Conservation (phyloP, 2,113 vertebrate genomes). For the Cepphus grylle region DNA sequence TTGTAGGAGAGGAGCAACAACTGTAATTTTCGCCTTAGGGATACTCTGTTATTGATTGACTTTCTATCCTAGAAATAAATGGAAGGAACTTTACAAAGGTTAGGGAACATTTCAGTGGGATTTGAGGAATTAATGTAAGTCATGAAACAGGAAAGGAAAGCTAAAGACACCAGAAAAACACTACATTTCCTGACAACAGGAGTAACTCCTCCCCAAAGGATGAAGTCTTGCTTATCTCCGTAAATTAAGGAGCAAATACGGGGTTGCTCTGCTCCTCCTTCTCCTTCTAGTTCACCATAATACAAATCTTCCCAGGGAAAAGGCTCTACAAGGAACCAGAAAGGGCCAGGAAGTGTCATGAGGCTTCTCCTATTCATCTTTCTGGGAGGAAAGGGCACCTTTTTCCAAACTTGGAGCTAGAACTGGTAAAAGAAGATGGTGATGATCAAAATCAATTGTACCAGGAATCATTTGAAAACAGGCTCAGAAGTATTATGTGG, state of each 20-base stretch:
- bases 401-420: slow-evolving; percentile 68
- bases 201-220: slow-evolving; percentile 21
- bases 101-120: neutral
- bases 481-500: slow-evolving; percentile 66
- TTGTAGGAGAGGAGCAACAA: neutral
- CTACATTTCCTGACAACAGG: neutral
- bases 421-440: slow-evolving; percentile 63
- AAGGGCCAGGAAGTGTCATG: slow-evolving; percentile 68
- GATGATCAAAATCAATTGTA: slow-evolving; percentile 60
- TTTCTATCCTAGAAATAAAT: neutral
- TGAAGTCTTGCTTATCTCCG: slow-evolving; percentile 56
- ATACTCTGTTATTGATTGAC: neutral
- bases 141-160: neutral
- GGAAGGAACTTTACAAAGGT: neutral
- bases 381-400: slow-evolving; percentile 66
- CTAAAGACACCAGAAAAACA: neutral
- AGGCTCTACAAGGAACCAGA: slow-evolving; percentile 69
- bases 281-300: slow-evolving; percentile 68
- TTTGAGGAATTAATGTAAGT: neutral
- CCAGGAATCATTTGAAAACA: slow-evolving; percentile 66
- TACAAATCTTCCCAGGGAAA: slow-evolving; percentile 71
- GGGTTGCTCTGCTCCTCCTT: slow-evolving; percentile 61
- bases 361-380: slow-evolving; percentile 67
- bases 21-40: neutral
- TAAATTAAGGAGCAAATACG: slow-evolving; percentile 49